Base-by-base conservation (phyloP, 1,140 invertebrate species). In the Tribolium madens region DNA sequence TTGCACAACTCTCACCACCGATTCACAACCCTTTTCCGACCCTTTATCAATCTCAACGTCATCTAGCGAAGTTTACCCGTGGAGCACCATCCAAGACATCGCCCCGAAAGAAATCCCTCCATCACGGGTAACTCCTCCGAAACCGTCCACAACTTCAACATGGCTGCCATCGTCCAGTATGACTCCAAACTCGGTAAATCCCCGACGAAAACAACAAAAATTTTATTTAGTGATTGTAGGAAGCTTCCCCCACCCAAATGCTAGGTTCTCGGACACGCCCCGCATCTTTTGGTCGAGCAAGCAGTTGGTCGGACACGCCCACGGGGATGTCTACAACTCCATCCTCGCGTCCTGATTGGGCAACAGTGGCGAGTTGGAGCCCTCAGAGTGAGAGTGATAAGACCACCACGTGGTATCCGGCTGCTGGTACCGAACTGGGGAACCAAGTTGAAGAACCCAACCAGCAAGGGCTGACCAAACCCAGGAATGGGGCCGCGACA, bases 371-470 rank as follows among this genome's bases (percentile, higher is more conserved):
- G 14, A 81, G 76, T 15, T 85, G 81, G 83, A 79, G 36, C 1
- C 46, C 42, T 1, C 57, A 46, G 15, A 64, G 36, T 10, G 12
- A 64, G 15, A 12, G 13, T 46, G 18, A 64, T 4, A 42, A 76
- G 42, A 13, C 46, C 46, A 68, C 46, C 69, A 70, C 87, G 0
- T 88, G 88, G 87, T 89, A 87, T 73, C 87, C 88, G 36, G 87
- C 86, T 0, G 87, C 87, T 15, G 88, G 87, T 18, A 87, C 86
- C 80, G 88, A 87, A 79, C 84, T 87, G 6, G 87, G 84, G 47
- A 90, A 90, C 79, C 86, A 88, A 77, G 87, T 90, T 2, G 90
- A 90, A 70, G 90, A 90, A 80, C 89, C 90, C 0, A 91, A 91
- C 79, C 90, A 91, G 77, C 87, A 89, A 77, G 90, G 90, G 1